Evolutionary conservation across 2,113 vertebrate species (phyloP), one percentile per base, ranked within the genome.

Genomic region (Phoxinus phoxinus): DNA sequence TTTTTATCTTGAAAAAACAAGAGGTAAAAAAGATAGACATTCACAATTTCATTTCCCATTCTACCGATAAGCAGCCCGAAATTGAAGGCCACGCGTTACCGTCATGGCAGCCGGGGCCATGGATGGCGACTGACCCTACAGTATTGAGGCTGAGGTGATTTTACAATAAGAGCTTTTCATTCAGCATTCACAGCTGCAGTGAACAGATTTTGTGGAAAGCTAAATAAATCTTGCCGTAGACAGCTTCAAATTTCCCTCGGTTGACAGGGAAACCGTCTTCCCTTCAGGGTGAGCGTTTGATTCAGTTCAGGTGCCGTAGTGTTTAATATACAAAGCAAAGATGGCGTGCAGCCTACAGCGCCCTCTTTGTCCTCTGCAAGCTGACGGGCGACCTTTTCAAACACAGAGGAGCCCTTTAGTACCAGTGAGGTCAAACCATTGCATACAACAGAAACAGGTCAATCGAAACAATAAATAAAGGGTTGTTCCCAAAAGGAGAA

Each of bases 401-500:
- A 80, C 84, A 51, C 67, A 53, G 84, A 76, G 35, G 48, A 89
- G 88, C 86, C 86, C 88, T 89, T 85, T 63, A 84, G 88, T 89
- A 89, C 86, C 88, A 32, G 32, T 58, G 84, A 87, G 81, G 75
- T 86, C 79, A 77, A 75, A 84, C 84, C 83, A 76, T 69, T 87
- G 82, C 88, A 73, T 85, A 80, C 81, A 81, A 88, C 58, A 75
- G 56, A 77, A 87, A 83, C 84, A 74, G 75, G 81, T 80, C 69
- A 56, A 77, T 75, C 69, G 59, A 69, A 58, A 81, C 72, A 87
- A 89, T 87, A 87, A 89, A 89, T 87, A 87, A 87, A 41, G 7
- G 32, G 63, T 67, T 56, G 78, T 81, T 83, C 84, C 77, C 85
- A 84, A 83, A 21, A 73, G 83, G 85, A 85, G 67, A 63, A 75